Conservation (phyloP, 2,888 invertebrate genomes). For the Bugula neritina region DNA sequence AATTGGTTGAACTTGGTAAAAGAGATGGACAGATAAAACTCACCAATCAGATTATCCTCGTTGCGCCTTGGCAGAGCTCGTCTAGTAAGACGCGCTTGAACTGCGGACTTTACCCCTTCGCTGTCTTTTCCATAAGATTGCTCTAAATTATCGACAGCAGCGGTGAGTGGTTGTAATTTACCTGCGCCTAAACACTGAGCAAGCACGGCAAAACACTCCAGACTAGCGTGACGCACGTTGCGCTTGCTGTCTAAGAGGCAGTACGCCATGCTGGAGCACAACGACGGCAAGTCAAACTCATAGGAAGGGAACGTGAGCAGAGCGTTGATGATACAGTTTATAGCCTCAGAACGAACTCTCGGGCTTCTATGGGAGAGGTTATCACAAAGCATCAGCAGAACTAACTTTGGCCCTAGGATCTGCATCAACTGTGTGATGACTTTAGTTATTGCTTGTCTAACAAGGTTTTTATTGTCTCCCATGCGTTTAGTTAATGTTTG, state of each 20-base stretch:
- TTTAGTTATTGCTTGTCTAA: slow-evolving; percentile 56
- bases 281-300: slow-evolving; percentile 61
- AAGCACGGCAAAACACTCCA: slow-evolving; percentile 72
- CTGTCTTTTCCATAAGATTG: slow-evolving; percentile 41
- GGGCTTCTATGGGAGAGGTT: slow-evolving; percentile 55
- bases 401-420: slow-evolving; percentile 56
- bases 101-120: slow-evolving; percentile 60
- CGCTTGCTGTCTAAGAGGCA: slow-evolving; percentile 62
- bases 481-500: slow-evolving; percentile 54
- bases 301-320: slow-evolving; percentile 72
- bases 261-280: slow-evolving; percentile 55
- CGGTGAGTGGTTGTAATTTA: slow-evolving; percentile 58
- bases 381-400: slow-evolving; percentile 57
- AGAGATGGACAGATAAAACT: too few species aligned
- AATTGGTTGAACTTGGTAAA: too few species aligned
- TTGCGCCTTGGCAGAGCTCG: slow-evolving; percentile 67
- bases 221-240: slow-evolving; percentile 69
- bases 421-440: slow-evolving; percentile 58
- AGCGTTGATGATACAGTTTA: slow-evolving; percentile 71
- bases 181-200: slow-evolving; percentile 66
- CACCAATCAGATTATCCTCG: slow-evolving; percentile 68
- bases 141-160: slow-evolving; percentile 55
- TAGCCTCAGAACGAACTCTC: slow-evolving; percentile 67
- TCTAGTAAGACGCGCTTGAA: slow-evolving; percentile 69
- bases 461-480: slow-evolving; percentile 57